These are phyloP conservation scores for Drosophila pachea DNA, from an alignment of 1,140 invertebrate species.

Conservation along the genomic window DNA sequence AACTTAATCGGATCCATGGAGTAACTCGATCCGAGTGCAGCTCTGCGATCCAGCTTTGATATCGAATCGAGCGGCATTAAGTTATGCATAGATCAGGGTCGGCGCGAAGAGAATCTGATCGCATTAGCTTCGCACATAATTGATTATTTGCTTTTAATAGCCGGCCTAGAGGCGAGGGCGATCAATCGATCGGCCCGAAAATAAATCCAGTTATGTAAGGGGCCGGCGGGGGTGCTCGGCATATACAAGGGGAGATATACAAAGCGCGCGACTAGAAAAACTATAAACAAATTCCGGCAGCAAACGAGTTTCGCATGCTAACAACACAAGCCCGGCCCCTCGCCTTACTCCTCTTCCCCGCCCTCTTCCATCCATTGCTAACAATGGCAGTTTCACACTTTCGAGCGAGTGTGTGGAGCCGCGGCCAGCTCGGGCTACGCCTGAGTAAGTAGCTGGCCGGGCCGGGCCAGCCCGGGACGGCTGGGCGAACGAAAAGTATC, in stretches of 20 bases:
- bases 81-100: background rate
- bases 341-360: too few species aligned
- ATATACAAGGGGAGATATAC: too few species aligned
- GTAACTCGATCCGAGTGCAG: too few species aligned
- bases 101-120: too few species aligned
- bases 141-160: background rate
- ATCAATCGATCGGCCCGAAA: background rate
- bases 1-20: too few species aligned
- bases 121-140: too few species aligned
- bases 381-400: constrained; percentile 62
- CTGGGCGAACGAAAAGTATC: constrained; percentile 54
- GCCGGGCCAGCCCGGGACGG: too few species aligned
- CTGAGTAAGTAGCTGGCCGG: constrained; percentile 32
- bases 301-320: constrained; percentile 43
- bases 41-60: too few species aligned
- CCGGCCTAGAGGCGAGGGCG: background rate
- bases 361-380: too few species aligned
- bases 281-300: constrained; percentile 43
- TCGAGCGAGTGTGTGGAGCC: constrained; percentile 27
- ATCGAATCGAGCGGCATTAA: too few species aligned
- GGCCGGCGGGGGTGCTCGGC: too few species aligned
- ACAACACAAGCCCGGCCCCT: background rate
- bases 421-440: constrained; percentile 32
- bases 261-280: constrained; percentile 8
- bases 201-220: background rate